Conservation (phyloP, 2,113 vertebrate genomes). For the Pachycephala philippinensis region DNA sequence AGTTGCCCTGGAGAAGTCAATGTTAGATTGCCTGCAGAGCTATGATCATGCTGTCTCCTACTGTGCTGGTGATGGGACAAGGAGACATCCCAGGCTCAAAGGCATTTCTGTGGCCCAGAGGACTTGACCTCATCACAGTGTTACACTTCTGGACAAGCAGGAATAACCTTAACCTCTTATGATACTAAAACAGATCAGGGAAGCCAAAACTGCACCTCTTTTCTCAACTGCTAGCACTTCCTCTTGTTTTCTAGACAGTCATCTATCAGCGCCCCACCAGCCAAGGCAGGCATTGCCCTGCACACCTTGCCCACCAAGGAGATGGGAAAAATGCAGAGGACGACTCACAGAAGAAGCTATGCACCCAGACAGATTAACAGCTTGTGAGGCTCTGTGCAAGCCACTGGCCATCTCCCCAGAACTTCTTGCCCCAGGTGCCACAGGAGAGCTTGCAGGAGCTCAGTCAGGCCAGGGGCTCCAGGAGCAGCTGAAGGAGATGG, state of each 20-base stretch:
- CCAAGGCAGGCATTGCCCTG: not conserved
- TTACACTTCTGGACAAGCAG: not conserved
- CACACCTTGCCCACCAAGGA: not conserved
- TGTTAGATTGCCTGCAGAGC: not conserved
- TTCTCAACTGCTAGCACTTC: not conserved
- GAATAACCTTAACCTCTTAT: not conserved
- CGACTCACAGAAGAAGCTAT: rapidly evolving
- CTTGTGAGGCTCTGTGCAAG: not conserved
- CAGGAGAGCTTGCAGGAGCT: not conserved
- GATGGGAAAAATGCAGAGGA: not conserved
- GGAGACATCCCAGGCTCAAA: not conserved
- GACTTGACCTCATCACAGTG: not conserved
- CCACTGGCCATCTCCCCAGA: not conserved
- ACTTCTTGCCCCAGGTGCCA: not conserved
- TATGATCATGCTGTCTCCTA: not conserved
- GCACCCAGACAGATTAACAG: not conserved
- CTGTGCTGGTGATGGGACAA: not conserved
- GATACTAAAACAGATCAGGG: not conserved
- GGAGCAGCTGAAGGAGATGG: not conserved
- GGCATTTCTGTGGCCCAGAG: not conserved
- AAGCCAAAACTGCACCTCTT: not conserved
- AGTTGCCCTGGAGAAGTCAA: not conserved
- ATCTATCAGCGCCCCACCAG: not conserved
- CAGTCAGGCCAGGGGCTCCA: not conserved
- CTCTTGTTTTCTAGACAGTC: not conserved